These are phyloP conservation scores for Osmerus eperlanus DNA, from an alignment of 2,113 vertebrate species.

Conservation along the genomic window DNA sequence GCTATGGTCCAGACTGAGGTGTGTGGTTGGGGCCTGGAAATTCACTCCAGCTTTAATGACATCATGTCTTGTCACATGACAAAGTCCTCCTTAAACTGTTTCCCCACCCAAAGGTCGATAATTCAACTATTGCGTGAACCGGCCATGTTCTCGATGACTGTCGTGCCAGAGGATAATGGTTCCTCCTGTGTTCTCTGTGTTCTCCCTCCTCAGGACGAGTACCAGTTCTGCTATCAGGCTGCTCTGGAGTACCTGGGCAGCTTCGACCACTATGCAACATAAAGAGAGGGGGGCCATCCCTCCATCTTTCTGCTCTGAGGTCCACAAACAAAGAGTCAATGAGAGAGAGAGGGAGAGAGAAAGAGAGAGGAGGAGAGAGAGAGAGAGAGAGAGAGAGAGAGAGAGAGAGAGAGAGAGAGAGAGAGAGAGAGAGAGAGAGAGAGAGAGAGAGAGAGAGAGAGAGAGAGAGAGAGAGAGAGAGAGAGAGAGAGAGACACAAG, in stretches of 20 bases:
- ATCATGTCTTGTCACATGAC: no score
- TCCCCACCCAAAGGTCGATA: no score
- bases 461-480: not conserved
- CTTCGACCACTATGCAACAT: slow-evolving; percentile 99
- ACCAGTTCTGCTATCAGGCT: slow-evolving; percentile 97
- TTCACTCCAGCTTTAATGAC: no score
- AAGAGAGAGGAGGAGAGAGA: not conserved
- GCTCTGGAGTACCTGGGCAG: slow-evolving; percentile 94
- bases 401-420: not conserved
- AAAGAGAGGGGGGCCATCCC: slow-evolving; percentile 63
- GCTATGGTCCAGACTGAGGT: slow-evolving; percentile 99
- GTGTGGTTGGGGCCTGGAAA: no score
- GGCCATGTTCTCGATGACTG: no score
- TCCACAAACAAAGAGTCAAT: slow-evolving; percentile 33
- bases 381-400: slow-evolving; percentile 10
- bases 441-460: not conserved
- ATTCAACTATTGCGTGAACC: not conserved
- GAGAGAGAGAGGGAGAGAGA: not conserved
- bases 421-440: not conserved
- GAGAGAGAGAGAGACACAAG: slow-evolving; percentile 30
- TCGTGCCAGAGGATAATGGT: not conserved
- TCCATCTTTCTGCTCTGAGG: slow-evolving; percentile 51
- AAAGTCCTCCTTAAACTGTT: no score
- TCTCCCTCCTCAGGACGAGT: slow-evolving; percentile 79
- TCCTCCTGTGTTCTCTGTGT: slow-evolving; percentile 1